These are phyloP conservation scores for Trachelus iudaicus DNA, from an alignment of 2,888 invertebrate genomes.

Conservation along the genomic window DNA sequence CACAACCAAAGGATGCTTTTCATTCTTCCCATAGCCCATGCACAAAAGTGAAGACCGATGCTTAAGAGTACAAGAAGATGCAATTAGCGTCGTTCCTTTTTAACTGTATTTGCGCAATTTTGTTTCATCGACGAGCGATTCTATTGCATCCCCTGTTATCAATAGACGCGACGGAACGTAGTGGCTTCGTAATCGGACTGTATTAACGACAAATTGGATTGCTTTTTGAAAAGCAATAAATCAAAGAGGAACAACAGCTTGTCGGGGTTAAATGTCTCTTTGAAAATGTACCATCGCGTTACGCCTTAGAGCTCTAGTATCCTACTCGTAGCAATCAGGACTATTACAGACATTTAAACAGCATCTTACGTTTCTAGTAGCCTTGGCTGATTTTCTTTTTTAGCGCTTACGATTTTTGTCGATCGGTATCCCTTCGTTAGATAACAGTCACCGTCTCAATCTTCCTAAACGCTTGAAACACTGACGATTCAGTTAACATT, in stretches of 20 bases:
- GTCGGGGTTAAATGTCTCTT: background rate
- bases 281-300: background rate
- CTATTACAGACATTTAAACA: constrained; percentile 5
- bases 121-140: too few species aligned
- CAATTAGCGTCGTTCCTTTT: too few species aligned
- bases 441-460: background rate
- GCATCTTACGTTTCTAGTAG: constrained; percentile 2
- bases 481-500: background rate
- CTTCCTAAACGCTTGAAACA: background rate
- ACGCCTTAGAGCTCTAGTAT: background rate
- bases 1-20: constrained; percentile 12
- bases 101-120: too few species aligned
- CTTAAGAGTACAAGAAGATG: too few species aligned
- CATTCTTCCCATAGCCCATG: too few species aligned
- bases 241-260: background rate
- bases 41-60: too few species aligned
- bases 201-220: background rate
- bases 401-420: background rate
- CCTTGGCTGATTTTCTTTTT: background rate
- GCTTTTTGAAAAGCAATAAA: background rate
- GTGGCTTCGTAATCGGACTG: too few species aligned
- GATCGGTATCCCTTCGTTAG: background rate
- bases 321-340: background rate
- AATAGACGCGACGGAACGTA: too few species aligned
- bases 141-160: too few species aligned